Base-by-base conservation (phyloP, 1,140 invertebrate genomes). In the Saxidomus purpurata region DNA sequence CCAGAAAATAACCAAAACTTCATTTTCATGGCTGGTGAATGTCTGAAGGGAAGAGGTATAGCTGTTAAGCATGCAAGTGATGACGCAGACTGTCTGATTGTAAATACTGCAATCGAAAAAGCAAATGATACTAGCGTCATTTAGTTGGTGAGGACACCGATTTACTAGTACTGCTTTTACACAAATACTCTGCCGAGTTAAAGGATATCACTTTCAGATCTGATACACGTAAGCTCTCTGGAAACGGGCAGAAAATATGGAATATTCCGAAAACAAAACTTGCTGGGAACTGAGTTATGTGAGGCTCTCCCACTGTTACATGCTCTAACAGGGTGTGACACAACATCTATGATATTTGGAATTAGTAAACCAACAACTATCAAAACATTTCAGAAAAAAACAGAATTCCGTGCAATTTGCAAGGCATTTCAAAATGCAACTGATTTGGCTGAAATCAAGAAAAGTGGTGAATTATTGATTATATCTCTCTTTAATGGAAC, bases 251-350 rank as follows among this genome's bases (percentile, higher is more conserved):
- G 11, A 13, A 19, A 34, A 0, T 61, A 15, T 82, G 79, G 79
- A 36, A 63, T 61, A 63, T 61, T 22, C 31, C 6, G 6, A 59
- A 61, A 82, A 82, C 79, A 28, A 82, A 59, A 25, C 17, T 19
- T 82, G 17, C 22, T 36, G 1, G 79, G 79, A 22, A 15, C 11
- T 25, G 36, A 63, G 19, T 6, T 61, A 4, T 61, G n/a, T 61
- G 11, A 34, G 8, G 19, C 40, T 25, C 43, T 76, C 19, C 69
- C 84, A 22, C 1, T 77, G 4, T 69, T 84, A 36, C 81, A 84
- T 49, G 81, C 81, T 15, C 38, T 84, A n/a, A 69, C 81, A n/a
- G 81, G 81, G 8, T 84, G 81, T 84, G 81, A 84, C 28, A 84
- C 81, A 22, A 84, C 81, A 0, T 69, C 81, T 15, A 17, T n/a